These are phyloP conservation scores for Sericinus montela DNA, from an alignment of 2,888 invertebrate species.

Conservation along the genomic window DNA sequence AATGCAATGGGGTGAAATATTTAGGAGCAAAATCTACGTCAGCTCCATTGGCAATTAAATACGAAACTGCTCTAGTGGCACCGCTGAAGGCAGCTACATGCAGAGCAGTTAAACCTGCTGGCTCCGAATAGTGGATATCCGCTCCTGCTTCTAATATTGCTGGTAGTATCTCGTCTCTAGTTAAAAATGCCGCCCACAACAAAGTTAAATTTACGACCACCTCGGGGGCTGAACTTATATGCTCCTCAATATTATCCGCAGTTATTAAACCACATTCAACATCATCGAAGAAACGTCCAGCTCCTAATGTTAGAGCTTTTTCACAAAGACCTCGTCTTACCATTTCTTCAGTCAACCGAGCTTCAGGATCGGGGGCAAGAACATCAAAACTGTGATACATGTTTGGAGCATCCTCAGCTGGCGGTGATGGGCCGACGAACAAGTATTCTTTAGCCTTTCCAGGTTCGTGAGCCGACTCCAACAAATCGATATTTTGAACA, in stretches of 20 bases:
- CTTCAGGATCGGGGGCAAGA: conserved; percentile 82
- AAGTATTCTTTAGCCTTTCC: conserved; percentile 84
- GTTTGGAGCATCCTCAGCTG: conserved; percentile 88
- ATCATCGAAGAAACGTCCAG: conserved; percentile 85
- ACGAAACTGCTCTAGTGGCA: conserved; percentile 83
- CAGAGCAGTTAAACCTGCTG: conserved; percentile 86
- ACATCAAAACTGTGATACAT: conserved; percentile 88
- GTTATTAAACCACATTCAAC: conserved; percentile 84
- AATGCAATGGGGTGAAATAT: conserved; percentile 90
- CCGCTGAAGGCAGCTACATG: conserved; percentile 89
- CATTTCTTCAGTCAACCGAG: conserved; percentile 84
- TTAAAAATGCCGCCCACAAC: conserved; percentile 86
- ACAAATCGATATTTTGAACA: conserved; percentile 66
- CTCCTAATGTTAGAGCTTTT: conserved; percentile 83
- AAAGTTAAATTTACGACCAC: conserved; percentile 85
- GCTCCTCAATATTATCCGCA: conserved; percentile 77
- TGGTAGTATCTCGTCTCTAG: conserved; percentile 84
- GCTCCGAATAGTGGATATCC: conserved; percentile 84
- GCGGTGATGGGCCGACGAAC: conserved; percentile 88
- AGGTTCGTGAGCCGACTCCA: conserved; percentile 80
- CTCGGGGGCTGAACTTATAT: conserved; percentile 81
- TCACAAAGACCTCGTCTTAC: conserved; percentile 84
- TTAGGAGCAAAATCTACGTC: conserved; percentile 84
- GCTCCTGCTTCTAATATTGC: conserved; percentile 83
- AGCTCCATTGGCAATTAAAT: conserved; percentile 83